Percentiles rank a stretch among this genome's conserved stretches.
Conservation (phyloP, 2,113 vertebrate genomes). For the Thermophis baileyi region DNA sequence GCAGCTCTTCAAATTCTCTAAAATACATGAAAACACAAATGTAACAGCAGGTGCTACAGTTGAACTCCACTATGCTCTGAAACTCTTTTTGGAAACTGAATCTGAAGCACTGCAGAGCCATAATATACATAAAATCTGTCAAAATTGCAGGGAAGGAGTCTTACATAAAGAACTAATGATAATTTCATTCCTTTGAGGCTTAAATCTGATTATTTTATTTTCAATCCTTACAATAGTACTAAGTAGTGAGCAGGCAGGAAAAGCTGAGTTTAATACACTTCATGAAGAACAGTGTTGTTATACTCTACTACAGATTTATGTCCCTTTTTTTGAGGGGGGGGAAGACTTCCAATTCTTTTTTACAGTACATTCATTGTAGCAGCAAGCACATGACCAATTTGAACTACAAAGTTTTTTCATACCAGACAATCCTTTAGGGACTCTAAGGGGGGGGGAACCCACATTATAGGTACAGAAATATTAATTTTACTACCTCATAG, state of each 20-base stretch:
- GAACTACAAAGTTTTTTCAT: too few species aligned
- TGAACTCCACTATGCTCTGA: neutral
- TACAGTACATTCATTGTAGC: neutral
- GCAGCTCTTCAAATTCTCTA: neutral
- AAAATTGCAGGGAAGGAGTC: neutral
- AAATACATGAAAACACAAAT: neutral
- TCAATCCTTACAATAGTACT: constrained; percentile 2
- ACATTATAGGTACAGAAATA: neutral
- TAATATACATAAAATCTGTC: neutral
- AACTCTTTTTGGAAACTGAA: neutral
- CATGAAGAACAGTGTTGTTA: neutral
- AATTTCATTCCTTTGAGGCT: neutral
- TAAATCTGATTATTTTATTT: constrained; percentile 33
- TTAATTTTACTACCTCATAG: neutral
- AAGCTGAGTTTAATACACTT: neutral
- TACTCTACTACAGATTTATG: neutral
- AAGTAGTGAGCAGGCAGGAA: neutral
- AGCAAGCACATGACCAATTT: neutral
- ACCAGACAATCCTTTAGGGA: neutral
- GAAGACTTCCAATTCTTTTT: neutral
- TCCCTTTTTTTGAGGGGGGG: too few species aligned
- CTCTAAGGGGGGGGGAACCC: fast-evolving
- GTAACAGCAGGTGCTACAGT: neutral
- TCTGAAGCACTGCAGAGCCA: neutral
- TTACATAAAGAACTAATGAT: neutral